Percentiles rank a stretch among this genome's conserved stretches.
These are phyloP conservation scores for Celastrina argiolus DNA, from an alignment of 2,888 invertebrate genomes.

Conservation along the genomic window DNA sequence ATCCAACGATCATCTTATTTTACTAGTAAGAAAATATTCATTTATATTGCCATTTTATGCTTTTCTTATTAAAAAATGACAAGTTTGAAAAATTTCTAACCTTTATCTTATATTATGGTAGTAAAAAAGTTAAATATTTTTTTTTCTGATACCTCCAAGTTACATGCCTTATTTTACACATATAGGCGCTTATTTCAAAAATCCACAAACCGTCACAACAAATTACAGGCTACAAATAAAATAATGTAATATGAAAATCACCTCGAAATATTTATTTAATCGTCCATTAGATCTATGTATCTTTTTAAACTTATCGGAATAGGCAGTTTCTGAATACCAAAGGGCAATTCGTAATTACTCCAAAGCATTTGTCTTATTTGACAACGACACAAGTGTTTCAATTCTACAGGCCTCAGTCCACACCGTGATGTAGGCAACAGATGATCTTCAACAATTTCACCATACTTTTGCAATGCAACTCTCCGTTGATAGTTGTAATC, in stretches of 20 bases:
- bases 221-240: background rate
- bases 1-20: too few relatives aligned
- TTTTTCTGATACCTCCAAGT: too few relatives aligned
- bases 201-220: background rate
- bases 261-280: conserved; percentile 57
- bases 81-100: too few relatives aligned
- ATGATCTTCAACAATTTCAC: conserved; percentile 75
- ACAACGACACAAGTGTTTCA: conserved; percentile 87
- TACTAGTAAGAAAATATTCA: too few relatives aligned
- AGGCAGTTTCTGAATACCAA: conserved; percentile 83
- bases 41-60: too few relatives aligned
- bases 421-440: conserved; percentile 79
- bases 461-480: conserved; percentile 60
- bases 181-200: background rate
- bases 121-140: too few relatives aligned
- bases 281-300: conserved; percentile 86
- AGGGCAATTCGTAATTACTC: conserved; percentile 84
- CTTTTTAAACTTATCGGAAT: conserved; percentile 81
- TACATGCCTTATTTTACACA: background rate
- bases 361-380: conserved; percentile 81
- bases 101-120: too few relatives aligned
- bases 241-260: background rate
- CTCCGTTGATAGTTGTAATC: conserved; percentile 70
- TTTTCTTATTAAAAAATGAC: too few relatives aligned
- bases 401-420: conserved; percentile 80